A percentile compares a stretch with the other conserved stretches of the same genome.
phyloP scores from a whole-genome alignment of 2,797 vertebrate species.

The Sternotherus odoratus region DNA sequence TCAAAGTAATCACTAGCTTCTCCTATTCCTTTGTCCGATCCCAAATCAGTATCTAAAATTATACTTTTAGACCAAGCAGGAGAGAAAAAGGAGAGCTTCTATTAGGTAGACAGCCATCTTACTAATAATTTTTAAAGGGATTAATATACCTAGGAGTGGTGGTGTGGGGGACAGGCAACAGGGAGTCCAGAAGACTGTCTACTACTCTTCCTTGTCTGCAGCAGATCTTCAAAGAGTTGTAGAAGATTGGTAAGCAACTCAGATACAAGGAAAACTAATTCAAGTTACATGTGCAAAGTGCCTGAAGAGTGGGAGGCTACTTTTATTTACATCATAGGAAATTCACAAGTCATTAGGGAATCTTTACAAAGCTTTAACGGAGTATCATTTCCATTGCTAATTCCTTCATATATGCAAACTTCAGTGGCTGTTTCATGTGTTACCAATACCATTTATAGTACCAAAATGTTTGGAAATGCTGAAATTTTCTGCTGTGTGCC shows the following conservation, averaged over 20 bases:
- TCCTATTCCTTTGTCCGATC: background rate
- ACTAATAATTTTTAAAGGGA: background rate
- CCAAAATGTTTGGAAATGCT: conserved; percentile 28
- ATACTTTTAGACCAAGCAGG: background rate
- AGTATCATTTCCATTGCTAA: conserved; percentile 33
- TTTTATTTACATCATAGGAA: conserved; percentile 33
- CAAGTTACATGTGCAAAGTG: background rate
- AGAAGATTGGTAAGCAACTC: conserved; percentile 7
- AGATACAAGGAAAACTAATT: background rate
- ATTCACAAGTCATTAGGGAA: accelerated
- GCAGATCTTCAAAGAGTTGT: background rate
- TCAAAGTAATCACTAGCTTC: background rate
- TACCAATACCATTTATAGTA: conserved; percentile 38
- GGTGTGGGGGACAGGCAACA: background rate
- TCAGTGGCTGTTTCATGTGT: background rate
- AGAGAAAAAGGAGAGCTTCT: background rate
- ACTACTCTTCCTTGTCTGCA: background rate
- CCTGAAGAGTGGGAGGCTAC: background rate
- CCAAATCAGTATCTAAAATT: no score
- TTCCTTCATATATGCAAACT: conserved; percentile 3
- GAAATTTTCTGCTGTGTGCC: background rate
- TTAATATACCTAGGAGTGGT: background rate
- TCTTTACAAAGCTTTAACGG: background rate
- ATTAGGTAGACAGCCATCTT: conserved; percentile 23
- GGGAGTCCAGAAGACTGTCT: background rate